Percentiles rank a stretch among this genome's conserved stretches.
phyloP scores from a whole-genome alignment of 2,888 invertebrate genomes.

The Scaptodrosophila latifasciaeformis region DNA sequence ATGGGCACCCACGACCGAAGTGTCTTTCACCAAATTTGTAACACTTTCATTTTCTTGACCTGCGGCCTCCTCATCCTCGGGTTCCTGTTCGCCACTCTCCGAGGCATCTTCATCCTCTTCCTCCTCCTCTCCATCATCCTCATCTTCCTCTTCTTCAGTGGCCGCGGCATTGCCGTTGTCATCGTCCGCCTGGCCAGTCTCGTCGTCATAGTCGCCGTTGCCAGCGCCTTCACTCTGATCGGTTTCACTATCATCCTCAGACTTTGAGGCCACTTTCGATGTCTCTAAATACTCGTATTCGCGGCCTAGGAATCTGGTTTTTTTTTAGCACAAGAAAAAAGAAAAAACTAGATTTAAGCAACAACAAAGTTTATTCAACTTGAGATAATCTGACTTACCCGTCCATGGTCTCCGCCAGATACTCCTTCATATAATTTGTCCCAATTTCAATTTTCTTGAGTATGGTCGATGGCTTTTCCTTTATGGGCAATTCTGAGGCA shows the following conservation, averaged over 20 bases:
- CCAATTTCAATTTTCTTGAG: slow-evolving; percentile 74
- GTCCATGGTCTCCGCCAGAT: slow-evolving; percentile 71
- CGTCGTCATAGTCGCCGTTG: slow-evolving; percentile 75
- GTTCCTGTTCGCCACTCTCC: background rate
- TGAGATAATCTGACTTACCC: slow-evolving; percentile 63
- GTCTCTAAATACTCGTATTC: slow-evolving; percentile 64
- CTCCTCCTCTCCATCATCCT: slow-evolving; percentile 17
- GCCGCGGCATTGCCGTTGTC: slow-evolving; percentile 17
- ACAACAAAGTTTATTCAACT: slow-evolving; percentile 17
- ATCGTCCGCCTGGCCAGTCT: slow-evolving; percentile 22
- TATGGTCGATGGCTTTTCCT: slow-evolving; percentile 73
- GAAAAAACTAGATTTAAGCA: slow-evolving; percentile 25
- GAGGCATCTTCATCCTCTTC: slow-evolving; percentile 21
- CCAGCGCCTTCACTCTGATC: slow-evolving; percentile 78
- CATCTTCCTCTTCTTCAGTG: slow-evolving; percentile 32
- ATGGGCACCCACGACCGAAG: slow-evolving; percentile 30
- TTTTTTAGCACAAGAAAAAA: no score
- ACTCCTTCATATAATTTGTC: slow-evolving; percentile 71
- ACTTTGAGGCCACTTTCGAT: slow-evolving; percentile 34
- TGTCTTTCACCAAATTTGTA: slow-evolving; percentile 7
- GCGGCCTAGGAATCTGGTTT: slow-evolving; percentile 70
- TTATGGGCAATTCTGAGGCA: slow-evolving; percentile 61
- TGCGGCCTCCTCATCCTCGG: slow-evolving; percentile 18
- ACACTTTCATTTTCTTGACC: slow-evolving; percentile 29
- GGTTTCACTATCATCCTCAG: slow-evolving; percentile 75